Percentiles rank a stretch among this genome's conserved stretches.
Evolutionary conservation across 1,140 invertebrate genomes (phyloP).

Genomic region (Drosophila triauraria): DNA sequence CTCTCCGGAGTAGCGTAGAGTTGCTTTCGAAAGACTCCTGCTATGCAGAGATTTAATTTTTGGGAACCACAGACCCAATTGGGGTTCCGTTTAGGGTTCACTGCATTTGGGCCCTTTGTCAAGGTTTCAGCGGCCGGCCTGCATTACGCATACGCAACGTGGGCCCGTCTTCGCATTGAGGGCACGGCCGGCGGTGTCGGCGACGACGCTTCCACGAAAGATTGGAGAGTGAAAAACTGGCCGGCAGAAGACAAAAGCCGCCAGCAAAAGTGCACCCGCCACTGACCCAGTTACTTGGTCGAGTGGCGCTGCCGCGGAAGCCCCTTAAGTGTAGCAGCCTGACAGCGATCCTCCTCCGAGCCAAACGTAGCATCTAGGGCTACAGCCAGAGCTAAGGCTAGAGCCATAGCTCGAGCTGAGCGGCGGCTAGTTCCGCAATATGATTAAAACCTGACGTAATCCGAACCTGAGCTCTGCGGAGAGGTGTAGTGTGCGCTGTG

Average conservation of each 20-base stretch:
- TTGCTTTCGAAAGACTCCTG: constrained; percentile 20
- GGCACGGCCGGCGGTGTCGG: constrained; percentile 28
- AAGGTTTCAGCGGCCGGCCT: constrained; percentile 51
- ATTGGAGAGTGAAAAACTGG: constrained; percentile 12
- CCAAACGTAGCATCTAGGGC: constrained; percentile 25
- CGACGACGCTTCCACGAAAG: constrained; percentile 13
- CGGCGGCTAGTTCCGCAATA: constrained; percentile 70
- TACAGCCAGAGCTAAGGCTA: constrained; percentile 31
- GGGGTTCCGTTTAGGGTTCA: not conserved
- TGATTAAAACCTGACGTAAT: constrained; percentile 77
- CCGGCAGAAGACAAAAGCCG: constrained; percentile 62
- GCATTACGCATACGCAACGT: constrained; percentile 69
- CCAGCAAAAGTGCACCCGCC: constrained; percentile 61
- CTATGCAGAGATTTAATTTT: constrained; percentile 31
- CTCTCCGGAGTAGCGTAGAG: constrained; percentile 51
- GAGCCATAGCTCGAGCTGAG: constrained; percentile 11
- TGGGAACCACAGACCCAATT: constrained; percentile 35
- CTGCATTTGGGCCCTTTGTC: constrained; percentile 34
- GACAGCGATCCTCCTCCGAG: constrained; percentile 66
- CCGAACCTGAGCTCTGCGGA: constrained; percentile 47
- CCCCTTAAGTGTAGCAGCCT: constrained; percentile 57
- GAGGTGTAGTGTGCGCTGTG: constrained; percentile 33
- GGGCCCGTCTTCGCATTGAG: constrained; percentile 30
- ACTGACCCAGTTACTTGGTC: constrained; percentile 74
- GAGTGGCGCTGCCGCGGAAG: constrained; percentile 47